These are phyloP conservation scores for Cactoblastis cactorum DNA, from an alignment of 2,888 invertebrate species.

Conservation along the genomic window DNA sequence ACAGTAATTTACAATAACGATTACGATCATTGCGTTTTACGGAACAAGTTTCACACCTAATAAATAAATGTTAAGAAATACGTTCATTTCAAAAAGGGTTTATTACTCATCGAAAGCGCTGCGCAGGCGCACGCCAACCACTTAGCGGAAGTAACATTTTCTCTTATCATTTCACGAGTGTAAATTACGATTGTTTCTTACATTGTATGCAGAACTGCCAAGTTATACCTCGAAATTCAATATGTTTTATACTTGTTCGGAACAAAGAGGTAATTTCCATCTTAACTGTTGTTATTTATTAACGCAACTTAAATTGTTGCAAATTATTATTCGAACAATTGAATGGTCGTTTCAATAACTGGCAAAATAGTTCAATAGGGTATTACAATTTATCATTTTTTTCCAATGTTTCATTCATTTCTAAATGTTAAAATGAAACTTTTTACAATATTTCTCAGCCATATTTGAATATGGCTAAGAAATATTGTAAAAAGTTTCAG, in stretches of 20 bases:
- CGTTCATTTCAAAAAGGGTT: neutral
- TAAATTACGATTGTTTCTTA: constrained; percentile 8
- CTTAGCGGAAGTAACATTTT: constrained; percentile 9
- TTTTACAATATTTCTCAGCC: too few relatives aligned
- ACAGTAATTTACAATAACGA: neutral
- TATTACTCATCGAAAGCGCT: neutral
- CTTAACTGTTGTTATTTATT: constrained; percentile 1
- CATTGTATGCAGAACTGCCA: constrained; percentile 1
- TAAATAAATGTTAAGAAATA: neutral
- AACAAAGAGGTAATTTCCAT: constrained; percentile 1
- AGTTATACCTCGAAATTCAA: neutral
- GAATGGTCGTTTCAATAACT: constrained; percentile 1
- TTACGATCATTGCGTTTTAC: neutral
- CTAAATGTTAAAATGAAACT: neutral
- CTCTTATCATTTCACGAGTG: constrained; percentile 7
- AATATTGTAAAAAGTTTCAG: too few relatives aligned
- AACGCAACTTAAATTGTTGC: neutral
- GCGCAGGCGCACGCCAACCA: neutral
- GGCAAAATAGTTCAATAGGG: too few relatives aligned
- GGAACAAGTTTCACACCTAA: neutral
- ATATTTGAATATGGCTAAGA: too few relatives aligned
- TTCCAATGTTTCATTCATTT: too few relatives aligned
- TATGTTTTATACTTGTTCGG: neutral
- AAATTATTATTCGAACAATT: neutral
- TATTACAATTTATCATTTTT: too few relatives aligned